Evolutionary conservation across 2,888 invertebrate species (phyloP).

Genomic region (Strigamia transsilvanica): DNA sequence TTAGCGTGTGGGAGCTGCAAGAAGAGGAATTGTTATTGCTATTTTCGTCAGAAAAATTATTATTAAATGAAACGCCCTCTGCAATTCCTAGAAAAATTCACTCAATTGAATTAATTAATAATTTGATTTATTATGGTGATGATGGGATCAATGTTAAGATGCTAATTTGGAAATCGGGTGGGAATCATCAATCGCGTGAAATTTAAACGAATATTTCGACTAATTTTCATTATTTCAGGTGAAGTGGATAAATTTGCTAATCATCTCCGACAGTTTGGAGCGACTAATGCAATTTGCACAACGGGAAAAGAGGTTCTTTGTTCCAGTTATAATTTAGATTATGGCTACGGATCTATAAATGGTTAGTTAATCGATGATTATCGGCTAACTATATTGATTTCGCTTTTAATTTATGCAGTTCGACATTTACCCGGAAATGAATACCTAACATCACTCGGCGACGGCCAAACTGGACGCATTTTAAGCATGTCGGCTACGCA

Average conservation of each 20-base stretch:
- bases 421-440: neutral
- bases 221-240: neutral
- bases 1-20: slow-evolving; percentile 55
- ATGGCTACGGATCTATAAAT: slow-evolving; percentile 54
- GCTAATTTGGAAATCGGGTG: slow-evolving; percentile 55
- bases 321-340: slow-evolving; percentile 55
- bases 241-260: slow-evolving; percentile 54
- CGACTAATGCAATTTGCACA: slow-evolving; percentile 55
- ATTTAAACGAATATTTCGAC: neutral
- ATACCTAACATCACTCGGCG: slow-evolving; percentile 22
- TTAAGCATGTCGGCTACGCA: slow-evolving; percentile 50
- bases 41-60: slow-evolving; percentile 55
- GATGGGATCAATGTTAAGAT: slow-evolving; percentile 56
- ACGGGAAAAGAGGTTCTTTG: slow-evolving; percentile 54
- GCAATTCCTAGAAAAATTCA: slow-evolving; percentile 51
- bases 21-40: slow-evolving; percentile 51
- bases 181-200: neutral
- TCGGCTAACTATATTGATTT: neutral
- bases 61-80: neutral
- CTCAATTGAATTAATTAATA: slow-evolving; percentile 51
- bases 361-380: slow-evolving; percentile 32
- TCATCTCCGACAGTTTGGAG: slow-evolving; percentile 53
- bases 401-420: neutral
- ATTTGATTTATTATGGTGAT: slow-evolving; percentile 55
- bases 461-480: slow-evolving; percentile 54